Evolutionary conservation across 1,140 invertebrate genomes (phyloP), one percentile per base, ranked within the genome.

Genomic region (Cherax quadricarinatus): DNA sequence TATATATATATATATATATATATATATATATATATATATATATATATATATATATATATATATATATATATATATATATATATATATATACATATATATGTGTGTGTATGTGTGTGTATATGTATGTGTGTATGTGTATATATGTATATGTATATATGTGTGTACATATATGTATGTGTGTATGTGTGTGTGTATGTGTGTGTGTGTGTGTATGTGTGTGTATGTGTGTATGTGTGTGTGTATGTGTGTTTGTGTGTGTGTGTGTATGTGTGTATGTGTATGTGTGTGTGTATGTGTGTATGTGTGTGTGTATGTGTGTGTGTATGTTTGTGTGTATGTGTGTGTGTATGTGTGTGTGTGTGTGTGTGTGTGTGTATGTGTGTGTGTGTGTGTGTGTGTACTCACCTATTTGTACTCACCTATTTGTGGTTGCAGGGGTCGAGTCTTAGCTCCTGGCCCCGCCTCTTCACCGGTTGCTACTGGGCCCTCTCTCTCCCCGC

Each of bases 41-140:
- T 60, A 83, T 83, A 83, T 83, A 83, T 83, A 83, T 83, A 83
- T 83, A 57, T 83, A 83, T 83, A 83, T 83, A 83, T 21, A n/a
- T 57, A 57, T 57, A 57, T 57, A 12, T 57, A 57, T 57, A 57
- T 57, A 57, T 57, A 57, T 57, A 57, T 57, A 57, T 57, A 57
- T 57, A 57, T 57, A 57, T 57, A 57, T 57, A 83, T 83, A 57
- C 57, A 83, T 83, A 83, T 41, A 2, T 41, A 2, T 41, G 30
- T 41, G 30, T 41, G 30, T 41, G 30, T 41, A 2, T 41, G 30
- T 41, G 30, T 41, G 30, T 41, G n/a, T n/a, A n/a, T n/a, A 12
- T 57, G 12, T 57, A 57, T 57, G 12, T 57, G 12, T 57, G 12
- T 57, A 57, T 57, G 12, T 57, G 53, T 57, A 57, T 57, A 57